A percentile compares a stretch with the other conserved stretches of the same genome.
Conservation (phyloP, 64 coral and sea anemone species). For the Catalaphyllia jardinei region DNA sequence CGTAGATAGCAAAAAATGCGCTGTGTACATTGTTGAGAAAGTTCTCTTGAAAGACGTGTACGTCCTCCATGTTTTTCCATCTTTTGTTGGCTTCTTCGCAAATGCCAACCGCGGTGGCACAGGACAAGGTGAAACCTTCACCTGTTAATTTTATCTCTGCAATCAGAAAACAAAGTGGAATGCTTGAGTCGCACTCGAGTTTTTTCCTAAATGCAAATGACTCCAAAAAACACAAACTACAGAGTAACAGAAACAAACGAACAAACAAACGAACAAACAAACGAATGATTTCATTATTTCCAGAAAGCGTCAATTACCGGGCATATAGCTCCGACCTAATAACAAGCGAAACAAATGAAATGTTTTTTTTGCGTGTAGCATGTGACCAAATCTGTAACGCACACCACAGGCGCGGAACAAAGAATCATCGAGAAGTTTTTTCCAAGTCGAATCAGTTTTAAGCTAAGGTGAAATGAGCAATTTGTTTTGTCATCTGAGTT, state of each 20-base stretch:
- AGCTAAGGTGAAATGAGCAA: slow-evolving; percentile 1
- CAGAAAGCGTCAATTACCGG: not conserved
- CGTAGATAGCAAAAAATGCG: slow-evolving; percentile 84
- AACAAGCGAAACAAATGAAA: not conserved
- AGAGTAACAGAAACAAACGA: not conserved
- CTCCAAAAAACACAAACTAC: too few species aligned
- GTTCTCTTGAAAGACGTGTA: slow-evolving; percentile 67
- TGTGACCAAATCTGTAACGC: too few species aligned
- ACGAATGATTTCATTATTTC: not conserved
- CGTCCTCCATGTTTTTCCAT: slow-evolving; percentile 96
- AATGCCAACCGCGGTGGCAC: slow-evolving; percentile 61
- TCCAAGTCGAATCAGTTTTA: not conserved
- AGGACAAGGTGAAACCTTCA: slow-evolving; percentile 44
- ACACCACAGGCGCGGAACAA: not conserved
- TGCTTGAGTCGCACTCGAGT: not conserved
- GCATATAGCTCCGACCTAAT: too few species aligned
- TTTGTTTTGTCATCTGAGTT: not conserved
- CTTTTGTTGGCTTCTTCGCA: slow-evolving; percentile 77
- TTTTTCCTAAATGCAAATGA: not conserved
- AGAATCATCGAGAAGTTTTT: not conserved
- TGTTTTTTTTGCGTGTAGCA: too few species aligned
- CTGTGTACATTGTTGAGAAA: slow-evolving; percentile 59
- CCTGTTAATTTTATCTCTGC: slow-evolving; percentile 16
- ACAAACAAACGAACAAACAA: too few species aligned
- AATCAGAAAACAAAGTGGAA: not conserved